Evolutionary conservation across 2,113 vertebrate genomes (phyloP), one percentile per base, ranked within the genome.

Genomic region (Xiphophorus maculatus): DNA sequence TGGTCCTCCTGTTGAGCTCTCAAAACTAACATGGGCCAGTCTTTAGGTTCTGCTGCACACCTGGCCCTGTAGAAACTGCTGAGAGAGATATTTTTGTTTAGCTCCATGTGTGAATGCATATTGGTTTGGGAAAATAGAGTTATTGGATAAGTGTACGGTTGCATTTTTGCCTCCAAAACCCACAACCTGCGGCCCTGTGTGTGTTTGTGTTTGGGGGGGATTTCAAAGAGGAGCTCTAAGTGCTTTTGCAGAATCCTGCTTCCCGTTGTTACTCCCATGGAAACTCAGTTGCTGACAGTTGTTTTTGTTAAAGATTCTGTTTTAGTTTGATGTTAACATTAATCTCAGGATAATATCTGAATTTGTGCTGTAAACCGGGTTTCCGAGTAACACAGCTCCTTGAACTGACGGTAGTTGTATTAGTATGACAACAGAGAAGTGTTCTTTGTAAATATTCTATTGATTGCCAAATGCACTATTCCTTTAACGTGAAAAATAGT

Each of bases 211-310:
- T 33, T 22, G 35, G 77, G 80, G 37, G n/a, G 40, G 40, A 1
- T 8, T 61, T 44, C 17, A 35, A 30, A 63, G n/a, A 68, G 69
- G 61, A 30, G 61, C 67, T 69, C 63, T 79, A 87, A 75, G 62
- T 75, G 76, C 22, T 86, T 86, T 85, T 79, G 84, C 82, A 85
- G 81, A 82, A 68, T 73, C 64, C 65, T 27, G 63, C 42, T 71
- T 35, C 28, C 64, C 63, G 74, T 79, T 89, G 73, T 83, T 69
- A 81, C 65, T 76, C 66, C 62, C 30, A 22, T 66, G 44, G 48
- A n/a, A 19, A 69, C 79, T 73, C 15, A 61, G n/a, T 62, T 66
- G 27, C 58, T 66, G 64, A 27, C 67, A 68, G 61, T 30, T 73
- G 74, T 63, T 60, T 75, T 42, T 42, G 13, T 27, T 9, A 17